Base-by-base conservation (phyloP, 2,888 invertebrate genomes). In the Allacma fusca region DNA sequence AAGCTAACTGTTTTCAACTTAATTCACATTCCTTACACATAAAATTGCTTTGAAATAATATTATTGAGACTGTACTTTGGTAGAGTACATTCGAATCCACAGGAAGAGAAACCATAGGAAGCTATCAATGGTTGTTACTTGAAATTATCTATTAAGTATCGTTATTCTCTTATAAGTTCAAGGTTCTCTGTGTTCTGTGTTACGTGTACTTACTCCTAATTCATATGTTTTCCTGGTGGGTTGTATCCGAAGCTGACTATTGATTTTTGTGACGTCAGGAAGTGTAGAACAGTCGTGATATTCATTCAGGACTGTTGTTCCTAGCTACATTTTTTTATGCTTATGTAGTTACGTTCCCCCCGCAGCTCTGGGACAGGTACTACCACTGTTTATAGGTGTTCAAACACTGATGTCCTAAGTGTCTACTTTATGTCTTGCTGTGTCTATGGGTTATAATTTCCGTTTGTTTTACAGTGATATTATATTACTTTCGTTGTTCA, bases 21-120 rank as follows among this genome's bases (percentile, higher is more conserved):
- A 4, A 12, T 50, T 50, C 50, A 50, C 50, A 50, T 50, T 50
- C 50, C 50, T 50, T 50, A 50, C 50, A 34, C 4, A 34, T 9
- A 50, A 50, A 50, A 50, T 50, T 50, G 50, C 50, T 50, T 50
- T 50, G 16, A 50, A 50, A 12, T n/a, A 50, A 12, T 50, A 50
- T 40, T 40, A n/a, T n/a, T 50, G 50, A 5, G 4, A 50, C 50
- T 50, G 50, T 50, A 50, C n/a, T 50, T 50, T n/a, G 16, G n/a
- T 50, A 19, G 16, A 34, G 19, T 50, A n/a, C 50, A 16, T 50
- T 1, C 16, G 16, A 16, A 19, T 1, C n/a, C 9, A 19, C 16
- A 16, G 16, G 50, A 50, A 50, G 19, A 50, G 34, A 50, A 50
- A 50, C n/a, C n/a, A 50, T 50, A 50, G 50, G 50, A 50, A 50